Conservation (phyloP, 2,113 vertebrate species). For the Morone saxatilis region DNA sequence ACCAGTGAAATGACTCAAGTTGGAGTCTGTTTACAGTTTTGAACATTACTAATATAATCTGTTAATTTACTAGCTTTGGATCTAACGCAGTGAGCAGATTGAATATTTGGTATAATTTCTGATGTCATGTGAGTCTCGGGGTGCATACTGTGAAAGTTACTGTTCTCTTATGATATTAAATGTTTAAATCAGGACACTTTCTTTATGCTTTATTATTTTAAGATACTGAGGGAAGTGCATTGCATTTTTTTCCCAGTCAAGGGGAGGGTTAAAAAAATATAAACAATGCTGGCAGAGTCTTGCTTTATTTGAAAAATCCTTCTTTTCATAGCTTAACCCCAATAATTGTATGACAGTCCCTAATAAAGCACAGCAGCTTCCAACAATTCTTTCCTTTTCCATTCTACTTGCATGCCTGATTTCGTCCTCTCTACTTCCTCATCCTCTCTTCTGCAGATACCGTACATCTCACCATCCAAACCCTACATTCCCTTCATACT, state of each 20-base stretch:
- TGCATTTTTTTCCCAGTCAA: not conserved
- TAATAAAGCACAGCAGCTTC: not conserved
- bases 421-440: not conserved
- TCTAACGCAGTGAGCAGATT: not conserved
- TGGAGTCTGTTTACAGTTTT: not conserved
- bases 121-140: not conserved
- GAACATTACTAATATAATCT: not conserved
- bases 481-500: slow-evolving; percentile 2
- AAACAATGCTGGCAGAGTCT: too few species aligned
- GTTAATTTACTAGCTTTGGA: not conserved
- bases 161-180: not conserved
- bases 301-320: too few species aligned
- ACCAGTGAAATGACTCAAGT: not conserved
- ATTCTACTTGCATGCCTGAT: not conserved
- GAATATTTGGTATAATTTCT: not conserved
- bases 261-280: too few species aligned
- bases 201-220: not conserved
- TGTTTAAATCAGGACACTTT: not conserved
- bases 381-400: not conserved
- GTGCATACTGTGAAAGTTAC: not conserved
- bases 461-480: slow-evolving; percentile 9
- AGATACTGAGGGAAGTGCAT: not conserved
- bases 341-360: not conserved
- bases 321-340: too few species aligned
- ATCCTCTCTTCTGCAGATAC: slow-evolving; percentile 5